These are phyloP conservation scores for Rissa tridactyla DNA, from an alignment of 2,113 vertebrate genomes.

Conservation along the genomic window DNA sequence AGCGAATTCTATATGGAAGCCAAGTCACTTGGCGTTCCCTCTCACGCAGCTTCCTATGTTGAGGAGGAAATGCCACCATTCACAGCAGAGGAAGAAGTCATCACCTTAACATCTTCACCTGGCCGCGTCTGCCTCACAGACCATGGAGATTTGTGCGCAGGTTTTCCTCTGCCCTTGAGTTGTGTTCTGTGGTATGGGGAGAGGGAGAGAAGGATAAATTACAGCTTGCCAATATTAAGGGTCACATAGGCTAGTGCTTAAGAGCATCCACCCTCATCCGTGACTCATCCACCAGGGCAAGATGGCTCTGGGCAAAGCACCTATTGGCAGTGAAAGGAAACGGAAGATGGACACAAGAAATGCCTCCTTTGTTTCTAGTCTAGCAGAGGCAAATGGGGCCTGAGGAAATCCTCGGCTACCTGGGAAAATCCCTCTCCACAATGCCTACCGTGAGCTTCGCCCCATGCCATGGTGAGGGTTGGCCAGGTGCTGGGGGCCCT, in stretches of 20 bases:
- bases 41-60: neutral
- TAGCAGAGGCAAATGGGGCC: neutral
- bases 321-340: neutral
- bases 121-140: neutral
- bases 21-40: fast-evolving
- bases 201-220: neutral
- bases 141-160: neutral
- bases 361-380: neutral
- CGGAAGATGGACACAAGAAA: neutral
- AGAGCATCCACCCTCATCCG: fast-evolving
- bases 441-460: fast-evolving
- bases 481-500: too few relatives aligned
- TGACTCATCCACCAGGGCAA: neutral
- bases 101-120: neutral
- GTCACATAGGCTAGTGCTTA: neutral
- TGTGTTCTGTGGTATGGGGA: neutral
- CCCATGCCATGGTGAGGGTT: fast-evolving
- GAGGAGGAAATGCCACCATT: neutral
- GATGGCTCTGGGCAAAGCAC: neutral
- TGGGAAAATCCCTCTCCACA: neutral
- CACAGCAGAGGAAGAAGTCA: neutral
- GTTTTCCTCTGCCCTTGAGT: neutral
- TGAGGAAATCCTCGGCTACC: neutral
- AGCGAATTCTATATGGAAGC: neutral
- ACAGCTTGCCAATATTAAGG: neutral